Conservation (phyloP, 2,797 vertebrate species). For the Hyperoplus immaculatus region DNA sequence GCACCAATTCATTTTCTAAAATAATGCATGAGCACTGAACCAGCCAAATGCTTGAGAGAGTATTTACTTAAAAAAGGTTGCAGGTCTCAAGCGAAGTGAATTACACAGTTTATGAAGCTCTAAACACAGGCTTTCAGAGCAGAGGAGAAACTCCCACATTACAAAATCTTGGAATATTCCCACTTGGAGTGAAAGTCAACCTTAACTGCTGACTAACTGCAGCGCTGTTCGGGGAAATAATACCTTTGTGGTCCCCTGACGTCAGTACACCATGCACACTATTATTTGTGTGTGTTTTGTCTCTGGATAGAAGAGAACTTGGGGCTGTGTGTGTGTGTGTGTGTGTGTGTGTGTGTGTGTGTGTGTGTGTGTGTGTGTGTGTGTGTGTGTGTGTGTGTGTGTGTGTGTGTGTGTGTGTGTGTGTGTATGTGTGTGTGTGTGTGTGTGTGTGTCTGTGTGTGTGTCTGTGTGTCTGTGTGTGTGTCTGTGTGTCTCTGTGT, state of each 20-base stretch:
- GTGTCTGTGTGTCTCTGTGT: too few relatives aligned
- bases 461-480: constrained; percentile 46
- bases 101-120: constrained; percentile 42
- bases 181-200: constrained; percentile 15
- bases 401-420: constrained; percentile 47
- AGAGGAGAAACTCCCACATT: constrained; percentile 25
- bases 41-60: constrained; percentile 1
- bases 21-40: neutral
- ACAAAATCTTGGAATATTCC: constrained; percentile 29
- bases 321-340: constrained; percentile 37
- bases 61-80: constrained; percentile 34
- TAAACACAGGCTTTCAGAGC: neutral
- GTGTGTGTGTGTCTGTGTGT: constrained; percentile 36
- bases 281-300: constrained; percentile 23
- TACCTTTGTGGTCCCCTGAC: constrained; percentile 8
- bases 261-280: constrained; percentile 12
- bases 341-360: constrained; percentile 48
- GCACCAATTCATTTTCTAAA: constrained; percentile 23
- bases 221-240: constrained; percentile 33
- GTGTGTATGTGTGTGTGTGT: constrained; percentile 26
- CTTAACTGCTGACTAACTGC: constrained; percentile 40
- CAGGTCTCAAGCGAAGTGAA: constrained; percentile 16
- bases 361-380: constrained; percentile 27
- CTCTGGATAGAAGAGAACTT: constrained; percentile 3
- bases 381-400: constrained; percentile 40